Conservation (phyloP, 1,140 invertebrate species). For the Brachionus manjavacas region DNA sequence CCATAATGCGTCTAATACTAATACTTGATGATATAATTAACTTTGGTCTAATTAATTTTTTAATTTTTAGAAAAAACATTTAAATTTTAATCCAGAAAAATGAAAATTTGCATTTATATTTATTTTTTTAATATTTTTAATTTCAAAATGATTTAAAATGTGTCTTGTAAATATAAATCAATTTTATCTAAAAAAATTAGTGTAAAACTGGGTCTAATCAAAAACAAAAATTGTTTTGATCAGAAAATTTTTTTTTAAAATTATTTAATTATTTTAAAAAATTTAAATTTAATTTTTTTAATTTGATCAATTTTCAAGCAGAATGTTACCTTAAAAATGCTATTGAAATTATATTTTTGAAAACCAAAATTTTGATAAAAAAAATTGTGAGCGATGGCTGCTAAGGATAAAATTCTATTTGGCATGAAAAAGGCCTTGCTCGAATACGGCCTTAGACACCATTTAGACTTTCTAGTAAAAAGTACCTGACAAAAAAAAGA, state of each 20-base stretch:
- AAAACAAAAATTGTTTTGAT: too few relatives aligned
- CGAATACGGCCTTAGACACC: not conserved
- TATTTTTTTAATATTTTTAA: too few relatives aligned
- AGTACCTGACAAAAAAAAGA: not conserved
- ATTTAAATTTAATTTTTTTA: not conserved
- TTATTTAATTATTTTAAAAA: not conserved
- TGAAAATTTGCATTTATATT: not conserved
- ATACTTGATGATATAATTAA: not conserved
- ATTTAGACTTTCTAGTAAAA: not conserved
- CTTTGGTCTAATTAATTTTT: not conserved
- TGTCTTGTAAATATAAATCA: too few relatives aligned
- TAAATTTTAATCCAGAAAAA: not conserved
- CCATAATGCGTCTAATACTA: not conserved
- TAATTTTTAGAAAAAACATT: not conserved
- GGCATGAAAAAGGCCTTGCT: conserved; percentile 1
- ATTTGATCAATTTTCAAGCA: not conserved
- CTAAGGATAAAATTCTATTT: not conserved
- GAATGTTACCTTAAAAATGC: not conserved
- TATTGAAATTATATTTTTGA: not conserved
- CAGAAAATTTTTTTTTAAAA: too few relatives aligned
- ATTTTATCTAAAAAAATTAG: too few relatives aligned
- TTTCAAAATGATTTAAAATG: too few relatives aligned
- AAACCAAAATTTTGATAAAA: not conserved
- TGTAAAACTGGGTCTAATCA: too few relatives aligned
- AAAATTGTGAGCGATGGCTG: not conserved